These are phyloP conservation scores for Gastrophryne carolinensis DNA, from an alignment of 2,797 vertebrate genomes.

Conservation along the genomic window DNA sequence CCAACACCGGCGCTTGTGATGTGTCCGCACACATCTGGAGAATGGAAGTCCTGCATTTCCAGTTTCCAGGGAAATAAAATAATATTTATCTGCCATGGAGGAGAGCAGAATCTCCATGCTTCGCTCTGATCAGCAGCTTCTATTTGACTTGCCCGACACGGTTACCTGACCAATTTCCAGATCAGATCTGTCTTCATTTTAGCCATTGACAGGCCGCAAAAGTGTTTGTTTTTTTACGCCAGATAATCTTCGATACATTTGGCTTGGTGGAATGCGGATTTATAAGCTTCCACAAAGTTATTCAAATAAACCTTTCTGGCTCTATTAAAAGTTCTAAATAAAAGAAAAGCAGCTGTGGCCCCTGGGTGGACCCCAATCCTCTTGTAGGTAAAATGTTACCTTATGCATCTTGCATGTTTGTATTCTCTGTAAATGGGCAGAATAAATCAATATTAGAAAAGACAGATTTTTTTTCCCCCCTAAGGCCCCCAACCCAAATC, in stretches of 20 bases:
- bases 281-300: conserved; percentile 4
- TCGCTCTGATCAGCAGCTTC: not conserved
- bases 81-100: conserved; percentile 47
- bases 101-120: conserved; percentile 5
- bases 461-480: too few species aligned
- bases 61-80: conserved; percentile 57
- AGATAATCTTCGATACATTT: conserved; percentile 4
- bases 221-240: conserved; percentile 25
- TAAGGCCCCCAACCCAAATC: too few species aligned
- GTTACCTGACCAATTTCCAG: conserved; percentile 7
- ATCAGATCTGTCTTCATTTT: conserved; percentile 4
- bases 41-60: conserved; percentile 4
- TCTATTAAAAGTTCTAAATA: conserved; percentile 19
- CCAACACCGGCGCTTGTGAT: not conserved
- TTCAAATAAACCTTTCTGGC: conserved; percentile 21
- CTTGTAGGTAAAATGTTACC: not conserved
- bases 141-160: not conserved
- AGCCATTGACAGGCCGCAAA: conserved; percentile 3
- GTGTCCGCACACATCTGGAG: conserved; percentile 29
- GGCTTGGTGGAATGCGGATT: conserved; percentile 17
- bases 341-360: not conserved
- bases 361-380: not conserved
- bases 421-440: too few species aligned
- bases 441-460: too few species aligned
- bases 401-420: not conserved